Evolutionary conservation across 2,888 invertebrate genomes (phyloP), one percentile per base, ranked within the genome.

Genomic region (Mechanitis mazaeus): DNA sequence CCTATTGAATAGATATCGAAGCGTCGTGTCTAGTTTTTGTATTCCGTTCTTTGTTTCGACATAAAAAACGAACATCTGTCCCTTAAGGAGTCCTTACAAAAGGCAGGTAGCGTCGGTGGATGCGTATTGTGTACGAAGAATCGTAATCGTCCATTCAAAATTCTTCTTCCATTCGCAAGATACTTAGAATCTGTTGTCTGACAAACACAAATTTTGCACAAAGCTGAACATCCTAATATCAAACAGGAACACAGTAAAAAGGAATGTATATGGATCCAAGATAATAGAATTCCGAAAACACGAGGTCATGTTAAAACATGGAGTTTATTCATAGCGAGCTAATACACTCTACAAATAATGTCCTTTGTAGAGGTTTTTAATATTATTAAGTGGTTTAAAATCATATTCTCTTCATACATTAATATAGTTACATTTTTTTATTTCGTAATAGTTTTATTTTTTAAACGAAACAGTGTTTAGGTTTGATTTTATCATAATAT

Each of bases 51-150:
- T 72, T 71, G 69, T 67, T 60, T 68, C 67, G 65, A 59, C 69
- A 64, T 68, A 73, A 75, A 70, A 70, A 67, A 64, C 46, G 64
- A 64, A 70, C 79, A 79, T 75, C 75, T 80, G 79, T 68, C 74
- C 70, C 65, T 64, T 68, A 70, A 70, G 70, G 71, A 71, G 63
- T 20, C 66, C 60, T 66, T 66, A 73, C 75, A 74, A 79, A 74
- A 73, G 74, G 71, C 77, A 77, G 76, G 78, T 75, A 77, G 73
- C 59, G 61, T 66, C 64, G 64, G 68, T 58, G 60, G 64, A 64
- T 61, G 54, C 60, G 66, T 60, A 69, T 73, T 71, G 71, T 72
- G 68, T 56, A 53, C 60, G 64, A 63, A 62, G 68, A 64, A 69
- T 69, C 68, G 66, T 67, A 69, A 70, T 69, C 66, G 67, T 60